Conservation (phyloP, 1,140 invertebrate species). For the Aradophagus sp. region DNA sequence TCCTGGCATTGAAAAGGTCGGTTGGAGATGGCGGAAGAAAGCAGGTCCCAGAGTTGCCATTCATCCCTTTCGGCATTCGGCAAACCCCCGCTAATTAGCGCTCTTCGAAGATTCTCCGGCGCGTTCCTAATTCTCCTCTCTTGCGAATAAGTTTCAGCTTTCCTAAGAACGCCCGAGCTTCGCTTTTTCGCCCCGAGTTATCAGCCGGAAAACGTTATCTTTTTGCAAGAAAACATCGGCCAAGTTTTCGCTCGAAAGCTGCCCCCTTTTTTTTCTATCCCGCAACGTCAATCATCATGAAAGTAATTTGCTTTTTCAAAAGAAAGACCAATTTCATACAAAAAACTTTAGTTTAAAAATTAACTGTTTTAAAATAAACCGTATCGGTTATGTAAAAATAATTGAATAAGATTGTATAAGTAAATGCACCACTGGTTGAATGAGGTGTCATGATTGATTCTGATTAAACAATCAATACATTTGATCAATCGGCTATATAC, state of each 20-base stretch:
- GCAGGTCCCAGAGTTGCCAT: constrained; percentile 30
- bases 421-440: too few species aligned
- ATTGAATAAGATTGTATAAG: too few species aligned
- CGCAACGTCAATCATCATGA: constrained; percentile 3
- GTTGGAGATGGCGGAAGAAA: constrained; percentile 39
- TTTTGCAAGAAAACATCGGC: too few species aligned
- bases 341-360: too few species aligned
- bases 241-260: constrained; percentile 1
- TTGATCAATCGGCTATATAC: too few species aligned
- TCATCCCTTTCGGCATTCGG: constrained; percentile 34
- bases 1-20: constrained; percentile 22
- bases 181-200: constrained; percentile 6
- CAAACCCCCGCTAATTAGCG: constrained; percentile 47
- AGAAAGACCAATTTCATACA: too few species aligned
- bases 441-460: too few species aligned
- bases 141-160: constrained; percentile 37
- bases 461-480: too few species aligned
- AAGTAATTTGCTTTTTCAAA: too few species aligned
- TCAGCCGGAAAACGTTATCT: too few species aligned
- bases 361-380: too few species aligned
- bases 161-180: constrained; percentile 6
- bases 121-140: constrained; percentile 45
- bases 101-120: constrained; percentile 33
- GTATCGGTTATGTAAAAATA: too few species aligned
- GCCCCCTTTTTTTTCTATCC: constrained; percentile 5